Evolutionary conservation across 2,888 invertebrate genomes (phyloP), one percentile per base, ranked within the genome.

Genomic region (Hirudinaria manillensis): DNA sequence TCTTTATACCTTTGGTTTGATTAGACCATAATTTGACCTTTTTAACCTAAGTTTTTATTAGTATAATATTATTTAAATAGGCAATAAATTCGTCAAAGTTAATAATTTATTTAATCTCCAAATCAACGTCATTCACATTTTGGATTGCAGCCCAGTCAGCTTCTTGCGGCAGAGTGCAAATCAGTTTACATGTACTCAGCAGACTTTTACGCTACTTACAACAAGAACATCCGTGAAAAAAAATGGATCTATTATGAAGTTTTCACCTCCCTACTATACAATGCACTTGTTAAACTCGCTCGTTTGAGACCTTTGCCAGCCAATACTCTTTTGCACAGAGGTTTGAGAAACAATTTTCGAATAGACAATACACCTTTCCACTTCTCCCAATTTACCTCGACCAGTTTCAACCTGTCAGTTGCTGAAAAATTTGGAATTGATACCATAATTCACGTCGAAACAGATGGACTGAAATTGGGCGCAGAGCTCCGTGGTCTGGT

Each of bases 331-430:
- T 29, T 61, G 10, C n/a, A n/a, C 61, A 24, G 61, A 61, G 61
- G 61, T 61, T 4, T 61, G 61, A 29, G 10, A 6, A 19, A n/a
- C 13, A 1, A 61, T 27, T 16, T 61, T 61, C 45, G 13, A 3
- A 7, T 45, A 10, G 1, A 45, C 45, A 61, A 1, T 7, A 6
- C 3, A 21, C 61, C 61, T 6, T 4, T 29, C 2, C 29, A 61
- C 61, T 61, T 61, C 61, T 21, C 24, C 10, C 61, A 61, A 1
- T 61, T 61, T 61, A n/a, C n/a, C 13, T 61, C 61, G 61, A 61
- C 61, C 4, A 27, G 24, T 27, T 10, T 61, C 10, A n/a, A 61
- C 61, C 4, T 27, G 29, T 16, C 1, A 6, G 61, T 61, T 13
- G 61, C 61, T 10, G 61, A 61, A 10, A 1, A n/a, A 10, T 61